Base-by-base conservation (phyloP, 2,888 invertebrate species). In the Papilio elwesi region DNA sequence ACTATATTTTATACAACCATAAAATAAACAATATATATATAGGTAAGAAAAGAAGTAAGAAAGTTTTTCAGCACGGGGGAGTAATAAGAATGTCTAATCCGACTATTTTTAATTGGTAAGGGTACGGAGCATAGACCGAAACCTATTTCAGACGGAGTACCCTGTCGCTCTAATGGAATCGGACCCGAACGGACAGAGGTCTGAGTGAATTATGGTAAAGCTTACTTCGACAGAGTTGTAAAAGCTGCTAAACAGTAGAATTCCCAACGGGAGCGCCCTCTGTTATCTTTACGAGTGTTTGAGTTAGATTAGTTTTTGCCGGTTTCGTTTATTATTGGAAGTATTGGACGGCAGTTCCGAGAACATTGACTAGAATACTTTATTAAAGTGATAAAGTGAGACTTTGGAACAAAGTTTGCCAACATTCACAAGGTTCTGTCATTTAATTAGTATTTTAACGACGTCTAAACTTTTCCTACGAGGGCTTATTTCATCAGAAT, bases 231-330 rank as follows among this genome's bases (percentile, higher is more conserved):
- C 83, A 84, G 81, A 83, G 86, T 87, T 85, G 84, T 85, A 84
- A 86, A 86, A 83, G 82, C 79, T 80, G 80, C 86, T 87, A 85
- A 90, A 89, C 85, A 86, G 85, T 82, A 77, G 82, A 77, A 78
- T 74, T 78, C 81, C 90, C 86, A 87, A 73, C 75, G 88, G 87
- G 82, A 76, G 74, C 69, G 78, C 80, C 84, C 86, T 84, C 83
- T 85, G 87, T 88, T 91, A 90, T 91, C 90, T 91, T 85, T 88
- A 90, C 84, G 87, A 88, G 84, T 87, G 85, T 82, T 85, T 76
- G 82, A 90, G 88, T 91, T 90, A 87, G 91, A 92, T 92, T 92
- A 90, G 89, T 91, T 92, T 90, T 86, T 91, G 87, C 87, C 86
- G 83, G 78, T 77, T 73, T 77, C 75, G 79, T 79, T 88, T 89